Conservation (phyloP, 2,113 vertebrate species). For the Ammodytes marinus region DNA sequence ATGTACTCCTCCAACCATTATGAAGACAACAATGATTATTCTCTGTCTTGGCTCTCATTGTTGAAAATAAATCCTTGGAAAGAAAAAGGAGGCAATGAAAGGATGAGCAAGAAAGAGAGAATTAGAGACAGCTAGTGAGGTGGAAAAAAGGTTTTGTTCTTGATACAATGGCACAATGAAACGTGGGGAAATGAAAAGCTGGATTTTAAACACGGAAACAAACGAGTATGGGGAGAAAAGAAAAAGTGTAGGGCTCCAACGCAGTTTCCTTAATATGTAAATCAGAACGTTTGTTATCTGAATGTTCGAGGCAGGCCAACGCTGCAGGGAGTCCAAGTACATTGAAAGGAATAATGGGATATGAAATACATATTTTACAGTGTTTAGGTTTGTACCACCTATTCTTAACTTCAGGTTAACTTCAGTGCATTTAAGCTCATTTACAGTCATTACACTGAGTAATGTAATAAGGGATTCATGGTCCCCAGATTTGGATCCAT, state of each 20-base stretch:
- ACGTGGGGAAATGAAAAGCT: conserved; percentile 30
- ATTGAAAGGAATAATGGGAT: not conserved
- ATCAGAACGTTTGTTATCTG: not conserved
- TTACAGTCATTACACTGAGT: not conserved
- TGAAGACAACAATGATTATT: conserved; percentile 24
- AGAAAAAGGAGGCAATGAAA: conserved; percentile 19
- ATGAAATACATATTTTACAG: conserved; percentile 1
- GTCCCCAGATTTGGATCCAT: too few species aligned
- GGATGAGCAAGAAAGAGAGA: conserved; percentile 28
- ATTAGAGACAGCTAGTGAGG: conserved; percentile 17
- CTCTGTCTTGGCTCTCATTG: conserved; percentile 4
- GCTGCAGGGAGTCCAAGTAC: not conserved
- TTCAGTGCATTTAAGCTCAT: not conserved
- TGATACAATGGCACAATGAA: conserved; percentile 15
- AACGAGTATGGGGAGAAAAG: not conserved
- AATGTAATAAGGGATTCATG: not conserved
- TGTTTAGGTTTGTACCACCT: too few species aligned
- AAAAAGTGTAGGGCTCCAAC: not conserved
- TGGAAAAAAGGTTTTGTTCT: conserved; percentile 29
- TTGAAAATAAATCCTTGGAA: conserved; percentile 47
- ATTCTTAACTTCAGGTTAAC: not conserved
- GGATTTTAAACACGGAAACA: conserved; percentile 30
- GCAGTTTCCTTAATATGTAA: conserved; percentile 16
- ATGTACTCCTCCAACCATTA: conserved; percentile 47
- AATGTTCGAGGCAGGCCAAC: not conserved